Base-by-base conservation (phyloP, 2,888 invertebrate genomes). In the Noctua janthina region DNA sequence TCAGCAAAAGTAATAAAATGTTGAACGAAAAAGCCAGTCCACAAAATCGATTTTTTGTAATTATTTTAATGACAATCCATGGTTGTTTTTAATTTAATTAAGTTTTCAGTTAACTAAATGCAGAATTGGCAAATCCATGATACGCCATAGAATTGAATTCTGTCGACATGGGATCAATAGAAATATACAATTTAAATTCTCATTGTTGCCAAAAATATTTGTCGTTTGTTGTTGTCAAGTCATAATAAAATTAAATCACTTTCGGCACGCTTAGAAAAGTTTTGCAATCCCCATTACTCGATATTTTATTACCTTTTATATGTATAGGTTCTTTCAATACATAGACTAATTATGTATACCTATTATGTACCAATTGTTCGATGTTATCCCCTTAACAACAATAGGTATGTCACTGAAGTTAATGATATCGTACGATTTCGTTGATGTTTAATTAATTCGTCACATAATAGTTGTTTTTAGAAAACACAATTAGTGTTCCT, bases 351-450 rank as follows among this genome's bases (percentile, higher is more conserved):
- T 29, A 29, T 29, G 1, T 29, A 29, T 29, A 29, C 29, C 29
- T 29, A 29, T 29, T 29, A 29, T 29, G 29, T 29, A 29, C 17
- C 59, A 67, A 81, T 62, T 51, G n/a, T 51, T 39, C 13, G 10
- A 49, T 39, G 29, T 29, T 85, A 80, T 85, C 85, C 49, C 49
- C 35, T 17, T 62, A 46, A 68, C 73, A 71, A 67, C 43, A 78
- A 39, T 84, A 82, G 59, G 75, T 76, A 46, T 74, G 83, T 80
- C 83, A 83, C 35, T 74, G 73, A 80, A 85, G 85, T 85, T 64
- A 35, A 74, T 54, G 66, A 67, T 67, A 74, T 70, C 35, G 66
- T 29, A 70, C 59, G n/a, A 79, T 76, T 62, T 68, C 73, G 56
- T 79, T 72, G 54, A 35, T 78, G 49, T 70, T 43, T 73, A 59